Percentiles rank a stretch among this genome's conserved stretches.
Evolutionary conservation across 1,140 invertebrate genomes (phyloP).

Genomic region (Telenomus remus): DNA sequence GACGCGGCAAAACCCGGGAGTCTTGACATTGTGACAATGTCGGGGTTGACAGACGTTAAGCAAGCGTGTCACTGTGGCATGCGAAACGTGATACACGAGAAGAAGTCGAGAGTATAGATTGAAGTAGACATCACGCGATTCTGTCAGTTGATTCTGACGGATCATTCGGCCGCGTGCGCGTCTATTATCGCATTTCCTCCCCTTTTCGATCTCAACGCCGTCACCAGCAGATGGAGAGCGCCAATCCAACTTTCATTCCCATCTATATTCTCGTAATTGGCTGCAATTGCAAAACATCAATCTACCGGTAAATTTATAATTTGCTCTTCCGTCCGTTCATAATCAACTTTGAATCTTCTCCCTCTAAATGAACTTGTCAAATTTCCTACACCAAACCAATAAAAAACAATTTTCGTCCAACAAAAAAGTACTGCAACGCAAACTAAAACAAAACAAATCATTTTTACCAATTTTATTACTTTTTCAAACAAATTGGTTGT

Average conservation of each 20-base stretch:
- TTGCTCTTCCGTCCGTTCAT: slow-evolving; percentile 30
- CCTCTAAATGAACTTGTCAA: not conserved
- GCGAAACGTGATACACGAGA: slow-evolving; percentile 14
- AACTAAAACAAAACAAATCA: no score
- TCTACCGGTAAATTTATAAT: slow-evolving; percentile 32
- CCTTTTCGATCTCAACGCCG: slow-evolving; percentile 24
- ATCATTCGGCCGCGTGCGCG: slow-evolving; percentile 33
- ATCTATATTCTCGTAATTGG: slow-evolving; percentile 43
- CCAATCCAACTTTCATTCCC: slow-evolving; percentile 38
- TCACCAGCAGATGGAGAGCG: slow-evolving; percentile 39
- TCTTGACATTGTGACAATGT: slow-evolving; percentile 16
- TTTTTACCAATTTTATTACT: no score
- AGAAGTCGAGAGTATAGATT: slow-evolving; percentile 23
- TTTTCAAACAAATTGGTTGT: no score
- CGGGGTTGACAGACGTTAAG: slow-evolving; percentile 36
- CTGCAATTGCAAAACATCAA: slow-evolving; percentile 43
- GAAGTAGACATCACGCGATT: slow-evolving; percentile 31
- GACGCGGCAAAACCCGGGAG: slow-evolving; percentile 2
- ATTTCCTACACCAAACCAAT: no score
- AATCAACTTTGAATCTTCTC: slow-evolving; percentile 12
- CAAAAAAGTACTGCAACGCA: no score
- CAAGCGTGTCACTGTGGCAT: slow-evolving; percentile 26
- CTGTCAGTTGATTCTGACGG: slow-evolving; percentile 41
- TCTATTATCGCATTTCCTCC: slow-evolving; percentile 43
- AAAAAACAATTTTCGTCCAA: slow-evolving; percentile 21